These are phyloP conservation scores for Macrophya annulata DNA, from an alignment of 2,888 invertebrate genomes.

Conservation along the genomic window DNA sequence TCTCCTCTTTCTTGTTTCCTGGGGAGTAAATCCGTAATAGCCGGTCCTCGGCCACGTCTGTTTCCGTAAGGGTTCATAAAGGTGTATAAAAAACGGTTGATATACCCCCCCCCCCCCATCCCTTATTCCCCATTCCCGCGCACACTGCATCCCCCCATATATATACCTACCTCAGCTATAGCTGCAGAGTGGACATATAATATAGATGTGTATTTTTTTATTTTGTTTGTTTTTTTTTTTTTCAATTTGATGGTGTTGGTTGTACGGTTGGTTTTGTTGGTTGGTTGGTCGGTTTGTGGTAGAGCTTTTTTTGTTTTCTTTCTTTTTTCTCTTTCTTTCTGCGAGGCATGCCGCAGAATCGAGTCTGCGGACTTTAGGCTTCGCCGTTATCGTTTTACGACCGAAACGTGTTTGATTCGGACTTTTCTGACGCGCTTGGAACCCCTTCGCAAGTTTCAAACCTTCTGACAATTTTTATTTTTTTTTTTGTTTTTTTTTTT, in stretches of 20 bases:
- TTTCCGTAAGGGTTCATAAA: slow-evolving; percentile 43
- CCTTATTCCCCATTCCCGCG: not conserved
- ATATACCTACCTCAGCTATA: not conserved
- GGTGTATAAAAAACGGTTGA: slow-evolving; percentile 38
- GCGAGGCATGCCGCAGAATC: slow-evolving; percentile 6
- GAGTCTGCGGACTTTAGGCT: slow-evolving; percentile 43
- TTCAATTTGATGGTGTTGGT: not conserved
- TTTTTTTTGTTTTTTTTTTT: not conserved
- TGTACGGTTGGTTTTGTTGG: not conserved
- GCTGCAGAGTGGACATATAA: slow-evolving; percentile 7
- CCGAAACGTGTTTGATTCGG: slow-evolving; percentile 36
- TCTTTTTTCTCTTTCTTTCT: not conserved
- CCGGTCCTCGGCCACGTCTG: slow-evolving; percentile 47
- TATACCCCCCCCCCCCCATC: not conserved
- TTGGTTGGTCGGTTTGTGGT: not conserved
- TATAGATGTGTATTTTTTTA: not conserved
- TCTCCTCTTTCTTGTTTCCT: not conserved
- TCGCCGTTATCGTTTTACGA: slow-evolving; percentile 46
- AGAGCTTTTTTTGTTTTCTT: too few species aligned
- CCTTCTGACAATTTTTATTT: not conserved
- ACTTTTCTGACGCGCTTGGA: not conserved
- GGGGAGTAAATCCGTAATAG: slow-evolving; percentile 48
- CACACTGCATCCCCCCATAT: not conserved
- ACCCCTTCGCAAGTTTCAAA: too few species aligned
- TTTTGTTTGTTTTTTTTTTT: not conserved